Conservation (phyloP, 2,113 vertebrate genomes). For the Erythrolamprus reginae region DNA sequence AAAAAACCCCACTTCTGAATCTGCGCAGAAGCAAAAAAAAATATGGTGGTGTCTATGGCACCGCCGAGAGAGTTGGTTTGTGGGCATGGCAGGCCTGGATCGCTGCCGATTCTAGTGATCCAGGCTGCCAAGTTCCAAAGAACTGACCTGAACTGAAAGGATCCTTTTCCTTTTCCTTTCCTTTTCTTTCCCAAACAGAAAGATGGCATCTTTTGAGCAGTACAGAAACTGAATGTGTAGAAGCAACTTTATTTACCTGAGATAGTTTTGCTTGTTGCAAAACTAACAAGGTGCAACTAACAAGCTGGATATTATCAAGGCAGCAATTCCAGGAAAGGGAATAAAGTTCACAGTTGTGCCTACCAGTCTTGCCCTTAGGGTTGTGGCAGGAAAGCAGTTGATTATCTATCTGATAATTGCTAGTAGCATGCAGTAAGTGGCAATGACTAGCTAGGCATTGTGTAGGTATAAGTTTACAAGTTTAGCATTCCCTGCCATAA, state of each 20-base stretch:
- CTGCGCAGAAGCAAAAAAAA: too few species aligned
- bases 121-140: too few species aligned
- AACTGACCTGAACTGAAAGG: too few species aligned
- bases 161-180: too few species aligned
- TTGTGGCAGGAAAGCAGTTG: neutral
- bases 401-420: neutral
- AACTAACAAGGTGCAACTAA: too few species aligned
- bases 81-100: too few species aligned
- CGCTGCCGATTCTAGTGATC: too few species aligned
- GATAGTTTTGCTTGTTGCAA: neutral
- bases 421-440: neutral
- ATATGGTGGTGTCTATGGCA: too few species aligned
- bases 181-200: neutral
- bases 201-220: neutral
- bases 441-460: neutral
- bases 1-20: too few species aligned
- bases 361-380: neutral
- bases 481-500: neutral
- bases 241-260: neutral
- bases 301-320: neutral
- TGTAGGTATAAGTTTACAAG: neutral
- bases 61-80: too few species aligned
- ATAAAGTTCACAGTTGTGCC: neutral
- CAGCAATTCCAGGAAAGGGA: neutral
- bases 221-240: neutral